Base-by-base conservation (phyloP, 1,140 invertebrate genomes). In the Mamestra configurata region DNA sequence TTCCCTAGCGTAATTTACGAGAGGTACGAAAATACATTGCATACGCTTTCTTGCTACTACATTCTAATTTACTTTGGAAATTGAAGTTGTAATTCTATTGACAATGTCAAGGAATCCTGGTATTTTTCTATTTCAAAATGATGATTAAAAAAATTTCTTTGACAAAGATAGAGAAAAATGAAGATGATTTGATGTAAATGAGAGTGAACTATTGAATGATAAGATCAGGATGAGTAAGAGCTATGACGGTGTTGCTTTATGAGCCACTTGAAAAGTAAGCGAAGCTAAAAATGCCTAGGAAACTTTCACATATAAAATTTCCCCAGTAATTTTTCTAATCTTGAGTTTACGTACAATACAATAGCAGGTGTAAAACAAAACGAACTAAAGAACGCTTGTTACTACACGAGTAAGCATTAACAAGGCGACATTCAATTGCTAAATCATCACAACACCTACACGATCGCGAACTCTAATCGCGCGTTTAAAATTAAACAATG, bases 401-500 rank as follows among this genome's bases (percentile, higher is more conserved):
- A 35, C 59, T 18, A 18, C 0, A 8, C 31, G 15, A 37, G 6
- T 55, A 55, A 1, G 27, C n/a, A n/a, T n/a, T n/a, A 24, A 22
- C 66, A 49, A 46, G 66, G 11, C 66, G 20, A 70, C 37, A 49
- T 70, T 6, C 40, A 70, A 70, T n/a, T 27, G 40, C n/a, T 20
- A 70, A 70, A 70, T 46, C 40, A 70, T 15, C 66, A 24, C 6
- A 7, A 24, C 37, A 46, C 40, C 66, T 43, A 75, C 51, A 24
- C 18, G n/a, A 72, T 72, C 51, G 49, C 31, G 10, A 2, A 59
- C 31, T 8, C 20, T 75, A 59, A 57, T 75, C 51, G 55, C 5
- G 71, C 20, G 51, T 75, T 43, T 57, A 75, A 75, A 57, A 57
- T 75, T 75, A 59, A 57, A 75, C 71, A 55, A 15, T 75, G 71